phyloP scores from a whole-genome alignment of 1,140 invertebrate species.

The Leptonema lineaticorne region DNA sequence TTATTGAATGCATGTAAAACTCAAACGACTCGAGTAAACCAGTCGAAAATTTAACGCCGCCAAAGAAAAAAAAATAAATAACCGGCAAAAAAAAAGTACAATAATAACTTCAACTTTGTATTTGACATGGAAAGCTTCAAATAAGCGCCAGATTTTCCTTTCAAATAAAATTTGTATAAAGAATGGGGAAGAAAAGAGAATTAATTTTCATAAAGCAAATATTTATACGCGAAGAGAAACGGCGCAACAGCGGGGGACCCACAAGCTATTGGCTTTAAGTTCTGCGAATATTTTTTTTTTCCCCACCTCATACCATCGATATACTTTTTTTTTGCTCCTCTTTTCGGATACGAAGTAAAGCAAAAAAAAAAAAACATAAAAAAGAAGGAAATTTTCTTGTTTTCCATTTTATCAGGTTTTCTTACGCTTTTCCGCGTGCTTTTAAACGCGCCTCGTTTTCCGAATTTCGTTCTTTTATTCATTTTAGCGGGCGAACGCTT shows the following conservation, averaged over 20 bases:
- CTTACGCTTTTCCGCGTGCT: neutral
- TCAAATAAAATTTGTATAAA: conserved; percentile 20
- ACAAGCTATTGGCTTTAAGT: conserved; percentile 19
- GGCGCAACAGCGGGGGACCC: conserved; percentile 8
- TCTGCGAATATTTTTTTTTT: too few species aligned
- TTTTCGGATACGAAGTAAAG: neutral
- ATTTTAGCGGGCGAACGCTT: neutral
- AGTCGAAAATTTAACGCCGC: too few species aligned
- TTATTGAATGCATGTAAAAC: too few species aligned
- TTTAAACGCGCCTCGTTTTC: neutral
- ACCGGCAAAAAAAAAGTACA: neutral
- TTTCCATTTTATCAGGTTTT: too few species aligned
- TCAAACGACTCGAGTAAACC: too few species aligned
- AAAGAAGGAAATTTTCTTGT: too few species aligned
- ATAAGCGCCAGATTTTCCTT: conserved; percentile 18
- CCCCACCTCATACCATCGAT: too few species aligned
- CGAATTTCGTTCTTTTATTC: neutral
- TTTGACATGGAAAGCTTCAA: conserved; percentile 13
- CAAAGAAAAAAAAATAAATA: too few species aligned
- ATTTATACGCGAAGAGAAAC: conserved; percentile 7
- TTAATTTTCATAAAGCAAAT: conserved; percentile 20
- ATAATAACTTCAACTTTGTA: conserved; percentile 15
- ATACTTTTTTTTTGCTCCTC: conserved; percentile 7
- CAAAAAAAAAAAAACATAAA: too few species aligned
- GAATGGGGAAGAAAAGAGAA: conserved; percentile 16